Conservation (phyloP, 2,888 invertebrate species). For the Pachymerium ferrugineum region DNA sequence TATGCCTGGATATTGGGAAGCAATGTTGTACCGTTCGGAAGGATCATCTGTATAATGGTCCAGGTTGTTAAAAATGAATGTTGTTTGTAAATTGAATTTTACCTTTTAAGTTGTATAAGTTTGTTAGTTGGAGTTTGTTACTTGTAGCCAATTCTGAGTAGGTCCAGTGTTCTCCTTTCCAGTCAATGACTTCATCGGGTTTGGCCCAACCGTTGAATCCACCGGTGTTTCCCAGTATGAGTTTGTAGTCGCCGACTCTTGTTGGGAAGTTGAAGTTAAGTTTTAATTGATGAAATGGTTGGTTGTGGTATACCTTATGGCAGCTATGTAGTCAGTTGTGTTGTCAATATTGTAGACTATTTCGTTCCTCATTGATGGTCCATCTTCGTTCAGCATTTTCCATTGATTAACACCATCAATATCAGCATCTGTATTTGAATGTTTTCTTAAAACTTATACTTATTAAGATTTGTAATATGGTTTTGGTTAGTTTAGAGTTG, state of each 20-base stretch:
- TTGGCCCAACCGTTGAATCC: constrained; percentile 42
- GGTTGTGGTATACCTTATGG: constrained; percentile 41
- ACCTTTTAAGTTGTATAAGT: background rate
- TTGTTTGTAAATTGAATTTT: too few relatives aligned
- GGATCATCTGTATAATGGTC: constrained; percentile 40
- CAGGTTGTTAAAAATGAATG: too few relatives aligned
- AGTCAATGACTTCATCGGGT: constrained; percentile 34
- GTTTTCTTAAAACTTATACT: background rate
- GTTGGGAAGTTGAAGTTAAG: constrained; percentile 35
- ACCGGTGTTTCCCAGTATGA: constrained; percentile 46
- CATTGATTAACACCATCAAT: constrained; percentile 46
- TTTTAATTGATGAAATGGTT: background rate
- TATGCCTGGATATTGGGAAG: constrained; percentile 38
- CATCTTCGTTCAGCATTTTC: constrained; percentile 41
- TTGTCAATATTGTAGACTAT: constrained; percentile 36
- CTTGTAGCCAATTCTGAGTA: background rate
- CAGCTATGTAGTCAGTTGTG: constrained; percentile 30
- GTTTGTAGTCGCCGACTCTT: constrained; percentile 47
- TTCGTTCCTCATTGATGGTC: constrained; percentile 35
- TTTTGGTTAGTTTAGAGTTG: too few relatives aligned
- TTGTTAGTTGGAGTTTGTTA: background rate
- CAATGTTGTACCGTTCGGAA: constrained; percentile 40
- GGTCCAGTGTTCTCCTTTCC: constrained; percentile 12
- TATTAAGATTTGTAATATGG: too few relatives aligned
- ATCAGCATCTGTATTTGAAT: constrained; percentile 35